These are phyloP conservation scores for Amblyraja radiata DNA, from an alignment of 2,797 vertebrate genomes.

Conservation along the genomic window DNA sequence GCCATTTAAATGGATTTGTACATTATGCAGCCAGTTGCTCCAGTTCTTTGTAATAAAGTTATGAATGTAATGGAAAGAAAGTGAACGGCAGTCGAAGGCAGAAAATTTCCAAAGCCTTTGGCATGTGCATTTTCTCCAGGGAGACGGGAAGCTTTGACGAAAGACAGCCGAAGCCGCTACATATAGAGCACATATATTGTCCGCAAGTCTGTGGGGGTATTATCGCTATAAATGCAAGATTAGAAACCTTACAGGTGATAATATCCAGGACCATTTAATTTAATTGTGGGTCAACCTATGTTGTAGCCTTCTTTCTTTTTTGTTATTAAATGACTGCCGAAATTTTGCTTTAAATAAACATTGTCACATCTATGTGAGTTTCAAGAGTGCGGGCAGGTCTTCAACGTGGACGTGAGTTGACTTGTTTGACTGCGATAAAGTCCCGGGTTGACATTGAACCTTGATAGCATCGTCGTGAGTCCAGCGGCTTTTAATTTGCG, in stretches of 20 bases:
- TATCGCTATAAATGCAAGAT: not conserved
- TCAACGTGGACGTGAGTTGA: not conserved
- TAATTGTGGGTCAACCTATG: not conserved
- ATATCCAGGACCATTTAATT: not conserved
- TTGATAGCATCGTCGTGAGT: too few relatives aligned
- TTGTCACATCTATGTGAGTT: not conserved
- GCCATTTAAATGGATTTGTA: not conserved
- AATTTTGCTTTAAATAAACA: not conserved
- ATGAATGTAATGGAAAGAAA: not conserved
- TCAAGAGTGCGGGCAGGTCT: not conserved
- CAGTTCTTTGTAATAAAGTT: not conserved
- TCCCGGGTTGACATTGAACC: not conserved
- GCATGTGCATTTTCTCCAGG: not conserved
- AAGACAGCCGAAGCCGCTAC: conserved; percentile 17
- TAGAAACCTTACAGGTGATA: not conserved
- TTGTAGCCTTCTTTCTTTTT: not conserved
- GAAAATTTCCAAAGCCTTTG: conserved; percentile 28
- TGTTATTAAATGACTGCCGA: not conserved
- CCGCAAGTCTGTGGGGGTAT: conserved; percentile 9
- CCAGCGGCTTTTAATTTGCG: too few relatives aligned
- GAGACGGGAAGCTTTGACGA: conserved; percentile 11
- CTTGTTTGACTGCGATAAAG: not conserved
- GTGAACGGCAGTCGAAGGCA: not conserved
- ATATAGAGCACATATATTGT: not conserved
- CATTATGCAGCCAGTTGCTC: too few relatives aligned